Base-by-base conservation (phyloP, 1,140 invertebrate genomes). In the Leptopilina boulardi region DNA sequence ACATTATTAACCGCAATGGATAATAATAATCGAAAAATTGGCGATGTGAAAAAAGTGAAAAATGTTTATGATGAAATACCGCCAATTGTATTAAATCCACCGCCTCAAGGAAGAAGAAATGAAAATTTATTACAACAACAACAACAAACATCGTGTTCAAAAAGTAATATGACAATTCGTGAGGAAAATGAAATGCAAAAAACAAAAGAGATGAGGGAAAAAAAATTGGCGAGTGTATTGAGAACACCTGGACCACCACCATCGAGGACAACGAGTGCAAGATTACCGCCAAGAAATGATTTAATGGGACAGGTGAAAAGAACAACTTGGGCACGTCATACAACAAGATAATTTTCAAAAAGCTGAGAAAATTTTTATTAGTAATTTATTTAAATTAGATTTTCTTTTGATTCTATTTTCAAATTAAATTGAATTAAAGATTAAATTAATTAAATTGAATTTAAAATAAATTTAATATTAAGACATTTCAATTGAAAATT, bases 271-370 rank as follows among this genome's bases (percentile, higher is more conserved):
- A 96, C 96, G 3, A 96, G 95, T 89, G 96, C 97, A 78, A 95
- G 96, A 88, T 93, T 97, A 59, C 95, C 96, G 1, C 95, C 96
- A 82, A 92, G 95, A 47, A 96, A 94, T 86, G 95, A 97, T 86
- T 91, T 96, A 80, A 96, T 97, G 94, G 94, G 93, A n/a, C 95
- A 96, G 83, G 93, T 97, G 74, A 94, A 95, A 83, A 92, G 96
- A 74, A 94, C 94, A 0, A 93, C 94, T 41, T 97, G 96, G 96
- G 95, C 95, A 0, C 91, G 96, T 82, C 96, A 97, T 85, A 97
- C 96, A 1, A 97, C 96, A 15, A 97, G 97, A 89, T 97, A 93
- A 90, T 70, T 11, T 30, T 47, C 30, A n/a, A n/a, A n/a, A n/a
- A n/a, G 26, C 34, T 59, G 21, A 30, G 0, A 1, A 56, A 19